Evolutionary conservation across 1,140 invertebrate species (phyloP).

Genomic region (Heliconius himera): DNA sequence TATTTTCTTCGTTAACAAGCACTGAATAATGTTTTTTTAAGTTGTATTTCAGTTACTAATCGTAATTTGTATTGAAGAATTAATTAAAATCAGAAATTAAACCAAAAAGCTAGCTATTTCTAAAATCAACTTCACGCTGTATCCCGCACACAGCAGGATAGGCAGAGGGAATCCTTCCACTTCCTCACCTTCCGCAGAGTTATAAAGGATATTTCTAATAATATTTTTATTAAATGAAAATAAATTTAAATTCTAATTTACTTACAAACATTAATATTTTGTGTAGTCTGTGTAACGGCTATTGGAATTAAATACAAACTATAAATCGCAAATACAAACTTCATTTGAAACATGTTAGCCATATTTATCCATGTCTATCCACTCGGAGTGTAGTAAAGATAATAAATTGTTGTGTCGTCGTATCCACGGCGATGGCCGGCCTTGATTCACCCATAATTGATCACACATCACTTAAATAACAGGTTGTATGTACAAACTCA

Average conservation of each 20-base stretch:
- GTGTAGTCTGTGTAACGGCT: constrained; percentile 78
- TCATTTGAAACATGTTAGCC: constrained; percentile 33
- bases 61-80: no score
- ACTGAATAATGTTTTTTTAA: constrained; percentile 73
- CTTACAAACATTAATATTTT: constrained; percentile 84
- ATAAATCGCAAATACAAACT: constrained; percentile 40
- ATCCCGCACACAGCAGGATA: no score
- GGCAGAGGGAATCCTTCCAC: no score
- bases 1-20: constrained; percentile 87
- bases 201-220: no score
- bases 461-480: constrained; percentile 47
- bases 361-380: constrained; percentile 2
- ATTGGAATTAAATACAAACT: constrained; percentile 45
- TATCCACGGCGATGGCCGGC: constrained; percentile 70
- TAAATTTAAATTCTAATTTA: neutral
- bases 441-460: constrained; percentile 70
- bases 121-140: no score
- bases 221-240: neutral
- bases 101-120: no score
- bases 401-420: constrained; percentile 57
- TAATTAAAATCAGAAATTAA: no score
- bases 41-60: no score
- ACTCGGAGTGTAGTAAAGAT: neutral
- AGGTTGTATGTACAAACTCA: constrained; percentile 23
- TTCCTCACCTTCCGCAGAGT: no score